Base-by-base conservation (phyloP, 2,113 vertebrate genomes). In the Poicephalus gulielmi region DNA sequence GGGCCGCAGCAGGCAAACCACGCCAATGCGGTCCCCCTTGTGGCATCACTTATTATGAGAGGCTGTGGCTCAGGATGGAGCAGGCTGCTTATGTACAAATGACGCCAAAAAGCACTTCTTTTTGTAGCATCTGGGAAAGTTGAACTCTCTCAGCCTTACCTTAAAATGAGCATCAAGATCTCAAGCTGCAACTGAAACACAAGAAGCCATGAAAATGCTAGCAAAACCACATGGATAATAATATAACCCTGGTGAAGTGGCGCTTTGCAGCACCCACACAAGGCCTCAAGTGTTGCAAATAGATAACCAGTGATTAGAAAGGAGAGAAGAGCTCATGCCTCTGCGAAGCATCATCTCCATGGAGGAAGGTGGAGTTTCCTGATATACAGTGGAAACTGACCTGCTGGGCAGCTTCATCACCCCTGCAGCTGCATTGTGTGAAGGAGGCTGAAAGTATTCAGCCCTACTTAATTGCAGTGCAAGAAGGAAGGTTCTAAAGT, bases 21-120 rank as follows among this genome's bases (percentile, higher is more conserved):
- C 24, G 9, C 25, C 0, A 0, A 19, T 17, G 24, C 13, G 4
- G 8, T 79, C 6, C 3, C 19, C 18, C 2, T 7, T 33, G 6
- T 9, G 6, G 3, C 27, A 20, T 27, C 39, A 37, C 6, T n/a
- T 53, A 37, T 0, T 1, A 4, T 24, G 37, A 52, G 27, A 63
- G 17, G 24, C 53, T 75, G 55, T 39, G 43, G n/a, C 43, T 69
- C 19, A 11, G 33, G 50, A 11, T 4, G 14, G 49, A 11, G 33
- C 10, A 30, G 28, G 31, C 53, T 46, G 39, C 43, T 71, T 35
- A 50, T 2, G 7, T 24, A 43, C 17, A 28, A 46, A 16, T 35
- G 24, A 30, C 41, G 24, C 9, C 28, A 31, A 14, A 35, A 67
- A 77, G 22, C 11, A 30, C 14, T 53, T 83, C 43, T 57, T 60